Evolutionary conservation across 2,888 invertebrate genomes (phyloP).

Genomic region (Cerceris rybyensis): DNA sequence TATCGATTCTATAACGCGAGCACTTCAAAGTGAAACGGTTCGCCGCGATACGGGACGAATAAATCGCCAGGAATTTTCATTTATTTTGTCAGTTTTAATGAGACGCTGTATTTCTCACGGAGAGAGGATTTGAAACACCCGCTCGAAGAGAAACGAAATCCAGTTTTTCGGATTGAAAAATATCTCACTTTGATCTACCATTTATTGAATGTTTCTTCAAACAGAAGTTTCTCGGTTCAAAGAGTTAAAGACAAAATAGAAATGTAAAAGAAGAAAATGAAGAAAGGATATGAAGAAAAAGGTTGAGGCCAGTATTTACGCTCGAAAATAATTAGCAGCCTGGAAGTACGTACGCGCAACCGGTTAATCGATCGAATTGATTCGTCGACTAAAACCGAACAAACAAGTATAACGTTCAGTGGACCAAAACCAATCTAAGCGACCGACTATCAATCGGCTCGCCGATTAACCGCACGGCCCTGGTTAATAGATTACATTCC

Average conservation of each 20-base stretch:
- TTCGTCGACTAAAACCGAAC: constrained; percentile 13
- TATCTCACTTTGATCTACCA: not conserved
- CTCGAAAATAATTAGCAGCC: constrained; percentile 27
- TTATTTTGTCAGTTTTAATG: not conserved
- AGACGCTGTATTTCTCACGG: too few relatives aligned
- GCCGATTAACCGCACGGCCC: constrained; percentile 15
- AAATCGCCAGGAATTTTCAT: not conserved
- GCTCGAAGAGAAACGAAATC: too few relatives aligned
- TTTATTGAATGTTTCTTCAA: not conserved
- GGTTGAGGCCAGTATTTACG: not conserved
- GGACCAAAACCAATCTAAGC: constrained; percentile 21
- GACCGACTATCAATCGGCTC: constrained; percentile 13
- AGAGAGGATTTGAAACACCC: too few relatives aligned
- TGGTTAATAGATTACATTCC: constrained; percentile 44
- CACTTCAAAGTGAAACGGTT: not conserved
- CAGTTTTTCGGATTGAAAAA: not conserved
- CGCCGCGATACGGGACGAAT: not conserved
- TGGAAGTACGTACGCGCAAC: constrained; percentile 14
- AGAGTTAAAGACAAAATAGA: not conserved
- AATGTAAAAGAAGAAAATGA: too few relatives aligned
- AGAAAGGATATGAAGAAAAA: too few relatives aligned
- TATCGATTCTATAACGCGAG: not conserved
- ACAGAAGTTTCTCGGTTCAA: not conserved
- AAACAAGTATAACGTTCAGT: not conserved
- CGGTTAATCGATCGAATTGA: constrained; percentile 42